These are phyloP conservation scores for Campoletis raptor DNA, from an alignment of 2,888 invertebrate species.

Conservation along the genomic window DNA sequence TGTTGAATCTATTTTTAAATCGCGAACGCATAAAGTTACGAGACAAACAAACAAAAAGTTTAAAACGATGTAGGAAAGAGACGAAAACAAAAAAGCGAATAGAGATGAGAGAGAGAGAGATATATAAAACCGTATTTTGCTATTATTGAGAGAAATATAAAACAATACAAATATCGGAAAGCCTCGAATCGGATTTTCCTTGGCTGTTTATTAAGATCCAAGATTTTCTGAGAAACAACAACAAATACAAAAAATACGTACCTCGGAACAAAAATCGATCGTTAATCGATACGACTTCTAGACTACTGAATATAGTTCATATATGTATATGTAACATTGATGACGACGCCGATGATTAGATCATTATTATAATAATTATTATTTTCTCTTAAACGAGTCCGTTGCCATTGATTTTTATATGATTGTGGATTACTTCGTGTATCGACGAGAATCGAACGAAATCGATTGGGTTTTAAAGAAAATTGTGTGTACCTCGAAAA, in stretches of 20 bases:
- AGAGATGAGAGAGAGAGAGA: constrained; percentile 71
- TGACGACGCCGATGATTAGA: constrained; percentile 25
- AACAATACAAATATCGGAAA: constrained; percentile 32
- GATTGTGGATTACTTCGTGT: constrained; percentile 79
- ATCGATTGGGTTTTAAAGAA: constrained; percentile 42
- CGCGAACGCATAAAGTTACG: constrained; percentile 78
- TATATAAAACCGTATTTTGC: constrained; percentile 82
- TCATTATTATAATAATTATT: constrained; percentile 35
- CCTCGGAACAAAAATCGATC: constrained; percentile 81
- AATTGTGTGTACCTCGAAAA: constrained; percentile 38
- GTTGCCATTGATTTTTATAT: constrained; percentile 33
- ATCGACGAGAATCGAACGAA: constrained; percentile 72
- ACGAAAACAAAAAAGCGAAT: constrained; percentile 66
- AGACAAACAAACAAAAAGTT: constrained; percentile 68
- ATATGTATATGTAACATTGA: constrained; percentile 26
- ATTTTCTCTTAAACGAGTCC: constrained; percentile 23
- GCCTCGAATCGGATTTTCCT: constrained; percentile 45
- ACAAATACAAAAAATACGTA: constrained; percentile 82
- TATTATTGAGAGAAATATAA: constrained; percentile 74
- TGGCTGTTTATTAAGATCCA: constrained; percentile 73
- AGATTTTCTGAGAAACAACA: constrained; percentile 73
- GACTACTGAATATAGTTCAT: constrained; percentile 61
- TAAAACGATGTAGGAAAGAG: constrained; percentile 65
- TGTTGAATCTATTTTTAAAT: constrained; percentile 84
- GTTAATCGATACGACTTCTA: constrained; percentile 83